phyloP scores from a whole-genome alignment of 2,797 vertebrate species.

The Myiotriccus ornatus region DNA sequence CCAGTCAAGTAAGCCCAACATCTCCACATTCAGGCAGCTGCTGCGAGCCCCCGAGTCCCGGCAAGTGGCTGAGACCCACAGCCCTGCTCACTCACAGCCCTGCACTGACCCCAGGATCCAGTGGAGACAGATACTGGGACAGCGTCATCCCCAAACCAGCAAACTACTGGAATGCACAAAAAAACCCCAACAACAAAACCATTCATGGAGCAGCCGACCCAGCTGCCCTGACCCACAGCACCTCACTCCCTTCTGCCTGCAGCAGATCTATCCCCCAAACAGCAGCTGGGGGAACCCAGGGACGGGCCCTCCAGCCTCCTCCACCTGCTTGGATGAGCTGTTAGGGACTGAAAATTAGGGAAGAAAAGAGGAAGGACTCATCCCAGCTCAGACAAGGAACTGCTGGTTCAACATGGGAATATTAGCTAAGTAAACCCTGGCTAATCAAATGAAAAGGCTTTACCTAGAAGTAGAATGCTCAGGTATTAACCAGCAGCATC shows the following conservation, averaged over 20 bases:
- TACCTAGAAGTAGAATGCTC: background rate
- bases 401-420: background rate
- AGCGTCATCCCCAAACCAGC: background rate
- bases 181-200: accelerated
- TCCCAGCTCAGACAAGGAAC: background rate
- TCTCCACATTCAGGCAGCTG: background rate
- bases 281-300: accelerated
- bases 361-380: background rate
- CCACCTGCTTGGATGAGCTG: background rate
- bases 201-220: accelerated
- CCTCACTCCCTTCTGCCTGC: accelerated
- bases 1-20: background rate
- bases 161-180: background rate
- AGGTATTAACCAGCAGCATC: background rate
- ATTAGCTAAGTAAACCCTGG: background rate
- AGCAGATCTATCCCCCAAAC: too few relatives aligned
- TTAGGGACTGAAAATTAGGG: accelerated
- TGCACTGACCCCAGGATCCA: background rate
- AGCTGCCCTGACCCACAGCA: accelerated
- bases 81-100: background rate
- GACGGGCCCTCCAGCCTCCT: background rate
- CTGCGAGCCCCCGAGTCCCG: background rate
- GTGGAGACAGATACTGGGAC: accelerated
- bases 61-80: background rate
- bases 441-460: background rate